phyloP scores from a whole-genome alignment of 2,888 invertebrate genomes.

The Drosophila kokeensis region DNA sequence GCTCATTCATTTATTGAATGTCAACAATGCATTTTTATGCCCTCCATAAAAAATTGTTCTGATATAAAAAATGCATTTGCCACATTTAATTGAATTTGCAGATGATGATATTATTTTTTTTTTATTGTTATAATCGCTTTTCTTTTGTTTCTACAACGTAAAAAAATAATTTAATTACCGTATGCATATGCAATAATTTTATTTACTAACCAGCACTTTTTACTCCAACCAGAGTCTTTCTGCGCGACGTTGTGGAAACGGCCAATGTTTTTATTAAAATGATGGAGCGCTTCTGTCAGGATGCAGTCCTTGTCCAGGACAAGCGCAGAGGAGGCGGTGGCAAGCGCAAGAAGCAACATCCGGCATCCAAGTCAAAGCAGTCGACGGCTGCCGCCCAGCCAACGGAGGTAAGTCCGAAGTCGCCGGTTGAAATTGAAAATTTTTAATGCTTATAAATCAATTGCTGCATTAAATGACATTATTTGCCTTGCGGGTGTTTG shows the following conservation, averaged over 20 bases:
- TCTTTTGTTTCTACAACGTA: constrained; percentile 26
- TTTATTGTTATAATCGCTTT: constrained; percentile 12
- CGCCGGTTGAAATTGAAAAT: constrained; percentile 41
- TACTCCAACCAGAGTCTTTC: constrained; percentile 88
- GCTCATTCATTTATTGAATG: constrained; percentile 19
- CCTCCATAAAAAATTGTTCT: constrained; percentile 3
- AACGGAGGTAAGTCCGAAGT: constrained; percentile 75
- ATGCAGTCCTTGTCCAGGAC: constrained; percentile 90
- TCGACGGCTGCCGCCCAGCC: constrained; percentile 51
- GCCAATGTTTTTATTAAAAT: constrained; percentile 96
- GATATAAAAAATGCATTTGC: constrained; percentile 36
- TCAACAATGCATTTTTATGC: constrained; percentile 4
- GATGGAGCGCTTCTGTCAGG: constrained; percentile 90
- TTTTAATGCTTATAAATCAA: constrained; percentile 69
- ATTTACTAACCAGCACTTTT: constrained; percentile 47
- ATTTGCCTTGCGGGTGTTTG: constrained; percentile 57
- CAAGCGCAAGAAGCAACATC: constrained; percentile 76
- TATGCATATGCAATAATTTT: constrained; percentile 52
- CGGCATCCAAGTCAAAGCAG: constrained; percentile 82
- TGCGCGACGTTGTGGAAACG: constrained; percentile 95
- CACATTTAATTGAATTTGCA: constrained; percentile 72
- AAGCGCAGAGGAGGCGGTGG: constrained; percentile 76
- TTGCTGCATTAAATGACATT: constrained; percentile 72
- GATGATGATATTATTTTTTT: constrained; percentile 17
- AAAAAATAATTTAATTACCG: constrained; percentile 67